Base-by-base conservation (phyloP, 2,888 invertebrate genomes). In the Dynastes tityus region DNA sequence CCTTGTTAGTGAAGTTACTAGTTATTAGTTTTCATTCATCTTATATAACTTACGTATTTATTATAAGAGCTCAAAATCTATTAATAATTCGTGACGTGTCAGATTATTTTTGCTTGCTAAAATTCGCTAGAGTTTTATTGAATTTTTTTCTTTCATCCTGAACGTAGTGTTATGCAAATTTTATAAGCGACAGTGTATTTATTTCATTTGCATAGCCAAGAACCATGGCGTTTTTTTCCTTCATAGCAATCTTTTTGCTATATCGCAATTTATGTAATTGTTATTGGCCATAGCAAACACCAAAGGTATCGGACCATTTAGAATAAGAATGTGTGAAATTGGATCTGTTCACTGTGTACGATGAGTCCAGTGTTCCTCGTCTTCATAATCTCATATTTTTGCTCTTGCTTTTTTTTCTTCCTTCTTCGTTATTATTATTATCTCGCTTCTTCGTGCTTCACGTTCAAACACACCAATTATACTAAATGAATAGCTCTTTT, bases 201-300 rank as follows among this genome's bases (percentile, higher is more conserved):
- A 83, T 83, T 82, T 81, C 84, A 85, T 86, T 86, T 86, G 86
- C 86, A 86, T 86, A 85, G 79, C 84, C 84, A 85, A 84, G 82
- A 84, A 83, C 83, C 86, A 80, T 82, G 82, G 67, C 75, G 58
- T 78, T 78, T 80, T 79, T 55, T 51, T 58, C 22, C 45, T 45
- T 45, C 13, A 16, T 6, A 45, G 68, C 37, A 75, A 65, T 74
- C 75, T 68, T 78, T 78, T 78, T 76, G 61, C 76, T 76, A 51
- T 70, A 70, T 55, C 61, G 79, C 64, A 76, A 79, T 79, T 79
- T 68, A 76, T 70, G 64, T 79, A 79, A 79, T 79, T 79, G 75
- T 79, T 73, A 75, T 79, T 76, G 71, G 64, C 65, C 63, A 45
- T 64, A 49, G 40, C 78, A 53, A 68, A 74, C 61, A 74, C 73